Conservation (phyloP, 2,888 invertebrate species). For the Catonia carolina region DNA sequence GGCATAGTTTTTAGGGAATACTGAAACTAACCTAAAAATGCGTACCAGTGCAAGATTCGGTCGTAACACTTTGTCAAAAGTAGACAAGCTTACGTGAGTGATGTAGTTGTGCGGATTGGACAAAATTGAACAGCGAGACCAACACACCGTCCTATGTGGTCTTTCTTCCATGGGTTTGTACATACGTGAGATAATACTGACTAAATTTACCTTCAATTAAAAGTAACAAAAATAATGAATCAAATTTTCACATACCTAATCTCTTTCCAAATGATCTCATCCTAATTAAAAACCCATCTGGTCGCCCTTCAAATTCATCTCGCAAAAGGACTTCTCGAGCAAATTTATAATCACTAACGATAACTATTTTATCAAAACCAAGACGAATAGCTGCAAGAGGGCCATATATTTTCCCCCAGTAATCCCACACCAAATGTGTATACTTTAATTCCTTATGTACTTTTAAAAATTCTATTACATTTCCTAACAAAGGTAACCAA, state of each 20-base stretch:
- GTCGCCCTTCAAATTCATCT: slow-evolving; percentile 62
- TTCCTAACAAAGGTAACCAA: slow-evolving; percentile 52
- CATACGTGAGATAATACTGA: no score
- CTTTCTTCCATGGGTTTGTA: no score
- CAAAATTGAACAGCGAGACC: no score
- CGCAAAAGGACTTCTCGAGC: slow-evolving; percentile 54
- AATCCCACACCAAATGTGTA: slow-evolving; percentile 55
- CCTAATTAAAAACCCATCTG: slow-evolving; percentile 61
- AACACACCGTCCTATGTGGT: no score
- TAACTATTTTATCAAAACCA: slow-evolving; percentile 54
- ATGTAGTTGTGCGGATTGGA: no score
- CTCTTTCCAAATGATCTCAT: slow-evolving; percentile 59
- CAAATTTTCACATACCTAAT: slow-evolving; percentile 47
- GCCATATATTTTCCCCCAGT: slow-evolving; percentile 54
- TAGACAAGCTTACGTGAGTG: no score
- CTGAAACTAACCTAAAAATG: no score
- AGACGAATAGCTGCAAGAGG: slow-evolving; percentile 59
- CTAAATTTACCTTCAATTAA: no score
- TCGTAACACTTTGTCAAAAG: no score
- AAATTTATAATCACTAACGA: slow-evolving; percentile 55
- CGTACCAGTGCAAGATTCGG: no score
- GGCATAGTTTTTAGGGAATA: no score
- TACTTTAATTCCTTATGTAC: slow-evolving; percentile 43
- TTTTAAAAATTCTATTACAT: slow-evolving; percentile 42
- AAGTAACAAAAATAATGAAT: not conserved